Percentiles rank a stretch among this genome's conserved stretches.
phyloP scores from a whole-genome alignment of 2,888 invertebrate species.

The Octonoba sinensis region DNA sequence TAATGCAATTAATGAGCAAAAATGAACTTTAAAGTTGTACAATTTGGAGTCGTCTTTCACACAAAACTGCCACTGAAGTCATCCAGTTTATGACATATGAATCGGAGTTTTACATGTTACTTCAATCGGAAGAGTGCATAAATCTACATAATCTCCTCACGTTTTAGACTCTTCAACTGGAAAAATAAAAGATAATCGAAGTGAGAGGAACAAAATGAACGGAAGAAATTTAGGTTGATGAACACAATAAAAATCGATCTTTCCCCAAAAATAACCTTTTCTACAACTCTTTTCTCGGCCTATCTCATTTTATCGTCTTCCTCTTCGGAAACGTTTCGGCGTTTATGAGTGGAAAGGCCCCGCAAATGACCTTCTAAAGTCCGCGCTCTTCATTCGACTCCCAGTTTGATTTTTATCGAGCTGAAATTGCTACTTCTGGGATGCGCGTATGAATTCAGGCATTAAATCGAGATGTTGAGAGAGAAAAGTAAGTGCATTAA shows the following conservation, averaged over 20 bases:
- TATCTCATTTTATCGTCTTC: slow-evolving; percentile 42
- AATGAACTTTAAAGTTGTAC: too few relatives aligned
- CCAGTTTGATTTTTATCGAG: slow-evolving; percentile 48
- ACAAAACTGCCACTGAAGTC: too few relatives aligned
- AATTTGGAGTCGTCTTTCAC: too few relatives aligned
- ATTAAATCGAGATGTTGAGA: slow-evolving; percentile 36
- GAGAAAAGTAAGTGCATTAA: slow-evolving; percentile 37
- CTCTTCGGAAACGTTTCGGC: slow-evolving; percentile 16
- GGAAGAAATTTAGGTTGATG: slow-evolving; percentile 39
- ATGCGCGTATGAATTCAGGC: slow-evolving; percentile 8
- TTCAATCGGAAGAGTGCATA: too few relatives aligned
- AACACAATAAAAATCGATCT: slow-evolving; percentile 55
- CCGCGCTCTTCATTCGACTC: background rate
- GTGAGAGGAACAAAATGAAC: background rate
- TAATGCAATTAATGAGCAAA: too few relatives aligned
- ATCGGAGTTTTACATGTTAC: too few relatives aligned
- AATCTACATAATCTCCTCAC: too few relatives aligned
- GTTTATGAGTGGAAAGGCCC: slow-evolving; percentile 41
- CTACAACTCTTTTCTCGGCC: slow-evolving; percentile 29
- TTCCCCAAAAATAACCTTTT: slow-evolving; percentile 37
- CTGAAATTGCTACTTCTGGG: slow-evolving; percentile 43
- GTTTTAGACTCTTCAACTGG: too few relatives aligned
- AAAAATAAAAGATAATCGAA: too few relatives aligned
- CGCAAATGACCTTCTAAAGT: slow-evolving; percentile 47
- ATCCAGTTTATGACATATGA: too few relatives aligned